These are phyloP conservation scores for Thereva unica DNA, from an alignment of 2,888 invertebrate genomes.

Conservation along the genomic window DNA sequence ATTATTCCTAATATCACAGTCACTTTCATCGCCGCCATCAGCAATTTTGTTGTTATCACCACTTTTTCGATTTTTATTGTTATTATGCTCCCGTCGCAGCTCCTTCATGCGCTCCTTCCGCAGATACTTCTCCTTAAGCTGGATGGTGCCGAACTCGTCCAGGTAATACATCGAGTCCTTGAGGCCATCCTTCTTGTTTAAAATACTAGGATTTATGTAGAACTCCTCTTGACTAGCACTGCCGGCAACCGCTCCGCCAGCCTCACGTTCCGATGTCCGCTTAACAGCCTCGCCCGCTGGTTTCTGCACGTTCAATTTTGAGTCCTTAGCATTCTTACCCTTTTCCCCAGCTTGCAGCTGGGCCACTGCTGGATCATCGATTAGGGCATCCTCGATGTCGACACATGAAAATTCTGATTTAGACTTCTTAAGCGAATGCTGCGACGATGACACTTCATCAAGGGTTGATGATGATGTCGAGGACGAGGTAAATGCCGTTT, in stretches of 20 bases:
- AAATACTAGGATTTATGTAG: conserved; percentile 53
- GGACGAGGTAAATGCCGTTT: conserved; percentile 39
- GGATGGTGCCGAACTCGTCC: conserved; percentile 58
- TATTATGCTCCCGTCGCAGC: conserved; percentile 47
- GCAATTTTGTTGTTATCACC: conserved; percentile 39
- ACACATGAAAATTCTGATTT: too few relatives aligned
- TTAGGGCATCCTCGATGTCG: too few relatives aligned
- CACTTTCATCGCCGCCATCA: conserved; percentile 44
- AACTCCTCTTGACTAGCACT: conserved; percentile 29
- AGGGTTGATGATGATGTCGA: conserved; percentile 40
- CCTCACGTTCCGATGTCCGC: neutral
- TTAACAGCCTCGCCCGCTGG: conserved; percentile 3
- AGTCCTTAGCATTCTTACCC: neutral
- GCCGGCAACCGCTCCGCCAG: neutral
- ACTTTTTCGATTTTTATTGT: conserved; percentile 37
- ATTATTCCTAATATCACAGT: conserved; percentile 45
- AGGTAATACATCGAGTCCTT: conserved; percentile 57
- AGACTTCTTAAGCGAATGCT: neutral
- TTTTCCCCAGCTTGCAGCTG: too few relatives aligned
- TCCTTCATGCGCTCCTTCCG: conserved; percentile 48
- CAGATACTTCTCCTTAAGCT: conserved; percentile 54
- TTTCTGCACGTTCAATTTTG: neutral
- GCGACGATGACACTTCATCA: conserved; percentile 12
- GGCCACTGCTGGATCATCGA: too few relatives aligned
- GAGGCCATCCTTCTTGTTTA: conserved; percentile 57